Percentiles rank a stretch among this genome's conserved stretches.
These are phyloP conservation scores for Zootoca vivipara DNA, from an alignment of 2,113 vertebrate genomes.

Conservation along the genomic window DNA sequence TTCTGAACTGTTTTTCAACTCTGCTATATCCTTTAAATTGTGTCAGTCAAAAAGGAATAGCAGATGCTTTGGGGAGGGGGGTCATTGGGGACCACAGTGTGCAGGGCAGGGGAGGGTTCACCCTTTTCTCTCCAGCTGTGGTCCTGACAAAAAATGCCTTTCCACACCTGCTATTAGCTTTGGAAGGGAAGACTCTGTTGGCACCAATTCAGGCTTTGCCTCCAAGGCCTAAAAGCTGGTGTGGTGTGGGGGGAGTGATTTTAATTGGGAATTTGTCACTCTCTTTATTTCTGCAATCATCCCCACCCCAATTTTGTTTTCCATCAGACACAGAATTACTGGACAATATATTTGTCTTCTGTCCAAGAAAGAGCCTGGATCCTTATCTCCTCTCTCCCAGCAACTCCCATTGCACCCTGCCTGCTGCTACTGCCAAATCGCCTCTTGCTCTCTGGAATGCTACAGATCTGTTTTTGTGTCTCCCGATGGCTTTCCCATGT, in stretches of 20 bases:
- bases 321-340: not conserved
- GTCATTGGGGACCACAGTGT: too few species aligned
- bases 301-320: not conserved
- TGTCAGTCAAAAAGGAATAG: too few species aligned
- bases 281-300: not conserved
- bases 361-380: slow-evolving; percentile 49
- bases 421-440: not conserved
- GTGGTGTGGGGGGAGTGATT: not conserved
- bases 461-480: slow-evolving; percentile 59
- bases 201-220: not conserved
- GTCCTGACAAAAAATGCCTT: too few species aligned
- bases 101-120: too few species aligned
- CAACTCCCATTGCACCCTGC: slow-evolving; percentile 25
- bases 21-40: too few species aligned
- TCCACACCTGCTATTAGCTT: too few species aligned
- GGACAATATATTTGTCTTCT: not conserved
- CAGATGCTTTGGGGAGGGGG: too few species aligned
- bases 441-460: slow-evolving; percentile 52
- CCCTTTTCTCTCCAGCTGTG: too few species aligned
- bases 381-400: slow-evolving; percentile 37
- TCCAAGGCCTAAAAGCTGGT: not conserved
- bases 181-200: too few species aligned
- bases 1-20: too few species aligned
- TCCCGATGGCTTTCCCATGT: slow-evolving; percentile 67
- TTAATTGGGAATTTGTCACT: not conserved